Evolutionary conservation across 2,888 invertebrate genomes (phyloP).

Genomic region (Trissolcus japonicus): DNA sequence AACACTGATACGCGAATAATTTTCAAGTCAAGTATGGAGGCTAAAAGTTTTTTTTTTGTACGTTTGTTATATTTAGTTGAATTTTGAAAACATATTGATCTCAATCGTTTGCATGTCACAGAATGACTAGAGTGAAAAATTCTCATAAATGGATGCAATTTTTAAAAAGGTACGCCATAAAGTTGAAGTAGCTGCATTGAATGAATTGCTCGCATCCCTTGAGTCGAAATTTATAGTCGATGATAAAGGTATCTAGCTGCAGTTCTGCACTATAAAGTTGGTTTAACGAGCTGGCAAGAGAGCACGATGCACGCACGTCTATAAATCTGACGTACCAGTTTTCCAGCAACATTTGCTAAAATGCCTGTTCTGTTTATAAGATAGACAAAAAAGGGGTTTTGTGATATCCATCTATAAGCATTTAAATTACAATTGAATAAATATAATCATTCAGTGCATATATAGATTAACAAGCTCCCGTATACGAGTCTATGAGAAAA

Average conservation of each 20-base stretch:
- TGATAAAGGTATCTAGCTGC: slow-evolving; percentile 66
- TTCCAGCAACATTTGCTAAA: slow-evolving; percentile 35
- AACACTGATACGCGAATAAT: no score
- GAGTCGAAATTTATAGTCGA: slow-evolving; percentile 69
- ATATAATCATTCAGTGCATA: not conserved
- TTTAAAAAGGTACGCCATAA: not conserved
- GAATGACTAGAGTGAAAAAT: no score
- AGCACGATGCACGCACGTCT: slow-evolving; percentile 62
- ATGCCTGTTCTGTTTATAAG: slow-evolving; percentile 32
- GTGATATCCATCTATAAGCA: slow-evolving; percentile 11
- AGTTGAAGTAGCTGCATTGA: slow-evolving; percentile 17
- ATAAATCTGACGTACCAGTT: slow-evolving; percentile 62
- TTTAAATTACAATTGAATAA: slow-evolving; percentile 29
- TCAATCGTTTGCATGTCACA: no score
- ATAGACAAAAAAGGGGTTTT: slow-evolving; percentile 19
- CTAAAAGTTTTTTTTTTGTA: no score
- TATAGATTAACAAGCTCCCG: no score
- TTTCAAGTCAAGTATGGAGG: no score
- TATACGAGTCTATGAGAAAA: no score
- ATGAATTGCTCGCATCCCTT: slow-evolving; percentile 55
- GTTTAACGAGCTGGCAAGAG: slow-evolving; percentile 64
- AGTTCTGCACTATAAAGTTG: slow-evolving; percentile 58
- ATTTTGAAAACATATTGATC: no score
- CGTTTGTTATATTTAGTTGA: no score
- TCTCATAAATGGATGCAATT: no score